Percentiles rank a stretch among this genome's conserved stretches.
Conservation (phyloP, 2,113 vertebrate species). For the Tyto alba region DNA sequence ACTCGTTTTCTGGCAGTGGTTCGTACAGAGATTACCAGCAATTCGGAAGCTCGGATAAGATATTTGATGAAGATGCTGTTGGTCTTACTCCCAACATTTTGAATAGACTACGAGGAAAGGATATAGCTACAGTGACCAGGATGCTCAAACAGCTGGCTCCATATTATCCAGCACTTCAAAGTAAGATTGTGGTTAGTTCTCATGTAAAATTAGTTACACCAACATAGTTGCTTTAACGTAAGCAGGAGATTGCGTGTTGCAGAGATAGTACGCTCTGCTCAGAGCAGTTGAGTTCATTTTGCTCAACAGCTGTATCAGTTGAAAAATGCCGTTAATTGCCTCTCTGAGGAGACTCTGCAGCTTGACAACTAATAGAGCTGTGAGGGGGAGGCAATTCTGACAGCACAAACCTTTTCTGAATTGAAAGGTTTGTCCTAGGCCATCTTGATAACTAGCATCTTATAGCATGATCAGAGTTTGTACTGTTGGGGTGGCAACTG, state of each 20-base stretch:
- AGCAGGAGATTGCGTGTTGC: background rate
- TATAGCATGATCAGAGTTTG: background rate
- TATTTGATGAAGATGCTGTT: background rate
- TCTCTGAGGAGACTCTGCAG: background rate
- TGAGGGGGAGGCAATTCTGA: background rate
- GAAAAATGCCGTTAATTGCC: background rate
- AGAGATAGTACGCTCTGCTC: background rate
- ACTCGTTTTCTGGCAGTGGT: background rate
- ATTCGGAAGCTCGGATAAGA: background rate
- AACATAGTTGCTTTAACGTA: background rate
- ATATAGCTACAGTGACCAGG: background rate
- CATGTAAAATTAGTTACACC: background rate
- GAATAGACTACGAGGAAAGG: background rate
- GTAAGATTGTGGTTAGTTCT: conserved; percentile 2
- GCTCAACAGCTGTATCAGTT: background rate
- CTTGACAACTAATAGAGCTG: background rate
- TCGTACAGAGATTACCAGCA: background rate
- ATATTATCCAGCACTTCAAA: conserved; percentile 20
- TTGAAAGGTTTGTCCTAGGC: background rate
- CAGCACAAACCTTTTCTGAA: background rate
- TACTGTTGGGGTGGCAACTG: background rate
- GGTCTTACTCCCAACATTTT: background rate
- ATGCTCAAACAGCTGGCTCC: conserved; percentile 3
- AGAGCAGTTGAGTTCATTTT: background rate
- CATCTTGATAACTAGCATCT: background rate